Conservation (phyloP, 2,113 vertebrate genomes). For the Lynx canadensis region DNA sequence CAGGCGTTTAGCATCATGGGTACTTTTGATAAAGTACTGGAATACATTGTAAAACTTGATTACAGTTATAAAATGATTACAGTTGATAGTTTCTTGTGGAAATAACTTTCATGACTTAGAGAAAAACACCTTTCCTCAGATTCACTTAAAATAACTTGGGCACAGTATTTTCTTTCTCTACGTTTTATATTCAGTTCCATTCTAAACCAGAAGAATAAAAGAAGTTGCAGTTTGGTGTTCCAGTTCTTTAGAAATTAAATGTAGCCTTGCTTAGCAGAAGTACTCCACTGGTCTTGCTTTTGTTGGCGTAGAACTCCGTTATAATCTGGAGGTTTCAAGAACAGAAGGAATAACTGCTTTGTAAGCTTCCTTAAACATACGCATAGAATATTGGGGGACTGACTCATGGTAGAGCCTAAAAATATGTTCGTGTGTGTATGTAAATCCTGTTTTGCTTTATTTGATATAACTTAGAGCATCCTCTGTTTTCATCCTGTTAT, state of each 20-base stretch:
- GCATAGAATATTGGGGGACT: neutral
- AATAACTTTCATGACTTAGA: neutral
- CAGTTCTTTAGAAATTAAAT: neutral
- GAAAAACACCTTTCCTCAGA: neutral
- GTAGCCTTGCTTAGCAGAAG: neutral
- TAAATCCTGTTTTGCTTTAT: slow-evolving; percentile 13
- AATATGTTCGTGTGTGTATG: neutral
- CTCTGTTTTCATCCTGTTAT: neutral
- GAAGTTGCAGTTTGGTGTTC: neutral
- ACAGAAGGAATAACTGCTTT: neutral
- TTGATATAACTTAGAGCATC: neutral
- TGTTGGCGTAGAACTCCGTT: neutral
- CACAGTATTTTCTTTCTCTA: neutral
- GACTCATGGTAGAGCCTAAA: neutral
- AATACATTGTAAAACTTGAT: neutral
- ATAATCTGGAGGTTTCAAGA: neutral
- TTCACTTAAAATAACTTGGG: neutral
- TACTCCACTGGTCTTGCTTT: neutral
- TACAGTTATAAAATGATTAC: neutral
- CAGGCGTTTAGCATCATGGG: neutral
- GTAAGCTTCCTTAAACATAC: neutral
- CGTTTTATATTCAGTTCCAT: neutral
- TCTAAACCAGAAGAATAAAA: neutral
- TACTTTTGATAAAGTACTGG: neutral
- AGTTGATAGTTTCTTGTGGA: neutral